Percentiles rank a stretch among this genome's conserved stretches.
phyloP scores from a whole-genome alignment of 2,113 vertebrate species.

The Puma concolor region DNA sequence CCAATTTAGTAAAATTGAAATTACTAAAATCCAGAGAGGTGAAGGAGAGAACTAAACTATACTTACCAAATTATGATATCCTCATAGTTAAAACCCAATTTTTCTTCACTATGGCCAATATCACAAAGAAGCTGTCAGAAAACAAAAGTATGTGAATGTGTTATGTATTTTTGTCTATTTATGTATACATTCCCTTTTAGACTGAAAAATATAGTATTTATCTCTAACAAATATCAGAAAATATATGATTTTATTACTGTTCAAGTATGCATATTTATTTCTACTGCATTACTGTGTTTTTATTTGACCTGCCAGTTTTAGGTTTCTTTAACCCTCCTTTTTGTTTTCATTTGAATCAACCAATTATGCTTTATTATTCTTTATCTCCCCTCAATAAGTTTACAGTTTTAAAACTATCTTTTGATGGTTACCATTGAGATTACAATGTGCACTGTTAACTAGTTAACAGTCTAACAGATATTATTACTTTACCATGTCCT shows the following conservation, averaged over 20 bases:
- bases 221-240: background rate
- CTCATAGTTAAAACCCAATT: constrained; percentile 96
- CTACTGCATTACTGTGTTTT: background rate
- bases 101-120: constrained; percentile 95
- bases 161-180: background rate
- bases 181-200: background rate
- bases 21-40: background rate
- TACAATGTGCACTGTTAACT: background rate
- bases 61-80: constrained; percentile 99
- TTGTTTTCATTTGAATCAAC: background rate
- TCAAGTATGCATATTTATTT: background rate
- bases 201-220: constrained; percentile 11
- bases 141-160: constrained; percentile 44
- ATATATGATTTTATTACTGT: background rate
- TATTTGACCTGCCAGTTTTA: background rate
- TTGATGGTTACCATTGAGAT: background rate
- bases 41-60: background rate
- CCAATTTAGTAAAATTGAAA: constrained; percentile 21
- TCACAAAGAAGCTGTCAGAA: constrained; percentile 95
- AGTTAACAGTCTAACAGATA: background rate
- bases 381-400: background rate
- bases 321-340: background rate
- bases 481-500: background rate
- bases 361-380: background rate
- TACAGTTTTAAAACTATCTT: background rate